Percentiles rank a stretch among this genome's conserved stretches.
phyloP scores from a whole-genome alignment of 1,140 invertebrate genomes.

The Hermetia illucens region DNA sequence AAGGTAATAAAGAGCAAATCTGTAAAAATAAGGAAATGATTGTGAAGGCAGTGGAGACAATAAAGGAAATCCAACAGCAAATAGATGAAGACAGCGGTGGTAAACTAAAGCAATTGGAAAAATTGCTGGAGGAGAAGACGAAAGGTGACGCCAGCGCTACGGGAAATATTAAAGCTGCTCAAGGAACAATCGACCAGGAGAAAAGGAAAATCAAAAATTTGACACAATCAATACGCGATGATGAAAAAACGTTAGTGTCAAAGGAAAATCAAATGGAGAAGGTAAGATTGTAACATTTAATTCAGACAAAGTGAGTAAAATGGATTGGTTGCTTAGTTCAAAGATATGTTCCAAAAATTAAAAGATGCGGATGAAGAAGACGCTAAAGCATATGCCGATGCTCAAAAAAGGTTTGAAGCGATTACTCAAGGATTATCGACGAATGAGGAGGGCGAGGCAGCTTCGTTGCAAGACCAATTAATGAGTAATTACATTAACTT shows the following conservation, averaged over 20 bases:
- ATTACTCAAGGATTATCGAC: conserved; percentile 67
- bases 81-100: conserved; percentile 52
- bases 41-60: conserved; percentile 34
- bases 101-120: conserved; percentile 49
- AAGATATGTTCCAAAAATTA: conserved; percentile 53
- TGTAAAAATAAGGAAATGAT: conserved; percentile 39
- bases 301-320: background rate
- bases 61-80: conserved; percentile 35
- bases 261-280: conserved; percentile 56
- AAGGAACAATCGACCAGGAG: conserved; percentile 54
- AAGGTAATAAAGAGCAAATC: conserved; percentile 31
- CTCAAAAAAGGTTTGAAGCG: conserved; percentile 70
- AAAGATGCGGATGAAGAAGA: conserved; percentile 52
- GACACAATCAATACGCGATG: conserved; percentile 52
- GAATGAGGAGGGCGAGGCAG: conserved; percentile 62
- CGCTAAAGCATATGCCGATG: conserved; percentile 48
- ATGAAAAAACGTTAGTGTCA: conserved; percentile 43
- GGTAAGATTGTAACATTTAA: conserved; percentile 21
- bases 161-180: conserved; percentile 50
- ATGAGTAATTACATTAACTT: conserved; percentile 42
- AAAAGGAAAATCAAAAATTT: conserved; percentile 55
- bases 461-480: conserved; percentile 80
- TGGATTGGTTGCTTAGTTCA: conserved; percentile 22
- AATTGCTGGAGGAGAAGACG: conserved; percentile 46
- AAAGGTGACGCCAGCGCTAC: conserved; percentile 50